Conservation (phyloP, 2,888 invertebrate species). For the Trilocha varians region DNA sequence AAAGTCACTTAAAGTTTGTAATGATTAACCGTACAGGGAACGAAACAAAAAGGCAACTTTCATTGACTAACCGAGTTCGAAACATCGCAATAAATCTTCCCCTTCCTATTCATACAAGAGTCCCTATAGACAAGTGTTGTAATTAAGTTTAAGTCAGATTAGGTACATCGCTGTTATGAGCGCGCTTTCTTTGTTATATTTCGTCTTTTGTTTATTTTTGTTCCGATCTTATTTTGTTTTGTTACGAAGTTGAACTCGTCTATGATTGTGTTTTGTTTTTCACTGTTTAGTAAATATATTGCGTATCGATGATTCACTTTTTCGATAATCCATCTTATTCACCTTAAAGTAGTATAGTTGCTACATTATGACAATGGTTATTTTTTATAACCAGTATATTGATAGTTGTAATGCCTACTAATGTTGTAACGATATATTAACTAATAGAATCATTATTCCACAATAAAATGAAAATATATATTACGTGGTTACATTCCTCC, state of each 20-base stretch:
- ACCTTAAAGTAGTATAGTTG: too few species aligned
- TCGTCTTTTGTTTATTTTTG: not conserved
- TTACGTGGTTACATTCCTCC: too few species aligned
- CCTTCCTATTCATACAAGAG: conserved; percentile 46
- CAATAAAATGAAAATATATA: too few species aligned
- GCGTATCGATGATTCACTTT: too few species aligned
- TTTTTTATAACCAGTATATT: too few species aligned
- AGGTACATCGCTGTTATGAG: conserved; percentile 23
- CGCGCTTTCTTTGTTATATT: conserved; percentile 3
- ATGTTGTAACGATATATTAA: too few species aligned
- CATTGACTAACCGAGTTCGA: conserved; percentile 57
- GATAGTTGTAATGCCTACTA: too few species aligned
- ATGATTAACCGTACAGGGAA: conserved; percentile 60
- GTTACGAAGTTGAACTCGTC: not conserved
- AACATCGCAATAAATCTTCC: conserved; percentile 65
- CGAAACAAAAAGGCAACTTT: conserved; percentile 57
- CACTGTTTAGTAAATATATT: too few species aligned
- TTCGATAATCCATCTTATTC: too few species aligned
- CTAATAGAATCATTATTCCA: too few species aligned
- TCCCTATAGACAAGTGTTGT: conserved; percentile 63
- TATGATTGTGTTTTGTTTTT: too few species aligned
- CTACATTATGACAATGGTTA: too few species aligned
- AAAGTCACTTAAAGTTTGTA: conserved; percentile 36
- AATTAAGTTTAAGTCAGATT: conserved; percentile 55
- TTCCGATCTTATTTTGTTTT: not conserved